Percentiles rank a stretch among this genome's conserved stretches.
phyloP scores from a whole-genome alignment of 1,140 invertebrate species.

The Micrasema longulum region DNA sequence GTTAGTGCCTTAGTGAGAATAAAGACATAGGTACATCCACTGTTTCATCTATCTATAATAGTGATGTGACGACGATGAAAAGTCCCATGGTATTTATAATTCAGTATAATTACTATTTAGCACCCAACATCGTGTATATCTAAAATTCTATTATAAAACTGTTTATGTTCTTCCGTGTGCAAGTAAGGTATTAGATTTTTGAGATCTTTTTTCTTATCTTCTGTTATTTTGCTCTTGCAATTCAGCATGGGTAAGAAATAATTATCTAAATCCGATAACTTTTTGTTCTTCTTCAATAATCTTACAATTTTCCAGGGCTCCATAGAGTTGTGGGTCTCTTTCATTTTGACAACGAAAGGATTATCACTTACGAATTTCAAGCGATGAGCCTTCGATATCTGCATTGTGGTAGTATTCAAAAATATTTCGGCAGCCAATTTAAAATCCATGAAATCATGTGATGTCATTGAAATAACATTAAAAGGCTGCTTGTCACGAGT shows the following conservation, averaged over 20 bases:
- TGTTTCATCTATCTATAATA: constrained; percentile 1
- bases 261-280: constrained; percentile 4
- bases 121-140: not conserved
- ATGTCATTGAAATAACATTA: constrained; percentile 55
- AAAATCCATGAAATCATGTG: constrained; percentile 12
- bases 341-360: constrained; percentile 5
- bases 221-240: not conserved
- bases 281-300: not conserved
- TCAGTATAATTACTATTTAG: not conserved
- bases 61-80: constrained; percentile 1
- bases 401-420: constrained; percentile 5
- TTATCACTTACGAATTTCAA: constrained; percentile 5
- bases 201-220: constrained; percentile 2
- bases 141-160: not conserved
- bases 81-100: not conserved
- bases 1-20: constrained; percentile 4
- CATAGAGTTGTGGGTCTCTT: constrained; percentile 5
- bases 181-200: constrained; percentile 3
- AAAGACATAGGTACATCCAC: not conserved
- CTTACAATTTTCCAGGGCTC: constrained; percentile 6
- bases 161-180: constrained; percentile 1
- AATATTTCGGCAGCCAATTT: constrained; percentile 12
- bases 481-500: constrained; percentile 29
- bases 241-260: constrained; percentile 7
- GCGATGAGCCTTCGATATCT: constrained; percentile 10